Evolutionary conservation across 2,113 vertebrate genomes (phyloP).

Genomic region (Scytalopus superciliaris): DNA sequence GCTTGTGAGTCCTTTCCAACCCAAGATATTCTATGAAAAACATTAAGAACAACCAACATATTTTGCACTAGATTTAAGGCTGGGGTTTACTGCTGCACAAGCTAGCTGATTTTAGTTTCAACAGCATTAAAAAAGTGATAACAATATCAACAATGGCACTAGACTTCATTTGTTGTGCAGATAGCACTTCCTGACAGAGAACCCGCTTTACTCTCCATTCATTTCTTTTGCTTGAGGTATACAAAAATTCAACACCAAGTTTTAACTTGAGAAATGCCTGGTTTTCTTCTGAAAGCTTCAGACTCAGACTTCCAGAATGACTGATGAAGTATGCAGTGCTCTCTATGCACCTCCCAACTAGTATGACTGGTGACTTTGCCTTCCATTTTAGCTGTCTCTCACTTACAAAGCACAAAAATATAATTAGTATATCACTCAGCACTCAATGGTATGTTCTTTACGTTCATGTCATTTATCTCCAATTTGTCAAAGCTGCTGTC

Average conservation of each 20-base stretch:
- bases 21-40: not conserved
- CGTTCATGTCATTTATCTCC: conserved; percentile 45
- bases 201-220: not conserved
- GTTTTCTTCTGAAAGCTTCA: not conserved
- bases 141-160: not conserved
- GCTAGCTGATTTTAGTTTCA: not conserved
- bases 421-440: conserved; percentile 42
- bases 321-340: not conserved
- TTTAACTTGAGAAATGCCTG: not conserved
- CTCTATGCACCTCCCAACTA: not conserved
- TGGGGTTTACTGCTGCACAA: not conserved
- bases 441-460: conserved; percentile 26
- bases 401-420: conserved; percentile 6
- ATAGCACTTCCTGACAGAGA: not conserved
- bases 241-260: not conserved
- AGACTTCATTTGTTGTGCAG: not conserved
- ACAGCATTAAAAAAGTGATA: not conserved
- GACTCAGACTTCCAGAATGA: not conserved
- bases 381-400: not conserved
- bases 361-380: not conserved
- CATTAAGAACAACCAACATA: not conserved
- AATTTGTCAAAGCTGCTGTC: conserved; percentile 41
- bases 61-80: not conserved
- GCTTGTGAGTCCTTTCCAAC: not conserved
- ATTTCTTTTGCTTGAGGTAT: not conserved